These are phyloP conservation scores for Jacana jacana DNA, from an alignment of 2,113 vertebrate genomes.

Conservation along the genomic window DNA sequence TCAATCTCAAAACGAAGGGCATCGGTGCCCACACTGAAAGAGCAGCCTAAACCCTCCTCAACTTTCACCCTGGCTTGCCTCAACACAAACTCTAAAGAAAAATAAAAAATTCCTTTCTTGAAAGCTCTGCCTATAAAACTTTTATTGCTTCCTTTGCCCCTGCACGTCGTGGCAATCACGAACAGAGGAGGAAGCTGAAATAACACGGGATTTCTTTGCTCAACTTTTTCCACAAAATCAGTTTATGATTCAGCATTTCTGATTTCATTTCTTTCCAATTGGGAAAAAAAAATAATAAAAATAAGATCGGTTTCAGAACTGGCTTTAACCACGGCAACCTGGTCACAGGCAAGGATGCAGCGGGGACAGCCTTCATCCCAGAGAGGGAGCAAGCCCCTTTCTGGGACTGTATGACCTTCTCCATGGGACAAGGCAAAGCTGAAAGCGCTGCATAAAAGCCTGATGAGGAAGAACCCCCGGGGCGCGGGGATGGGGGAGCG, in stretches of 20 bases:
- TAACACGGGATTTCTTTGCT: background rate
- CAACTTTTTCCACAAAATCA: background rate
- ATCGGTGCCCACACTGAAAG: background rate
- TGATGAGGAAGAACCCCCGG: background rate
- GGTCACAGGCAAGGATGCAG: background rate
- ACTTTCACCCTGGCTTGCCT: background rate
- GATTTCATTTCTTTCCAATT: background rate
- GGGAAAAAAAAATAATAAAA: background rate
- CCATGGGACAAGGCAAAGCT: background rate
- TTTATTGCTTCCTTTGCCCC: slow-evolving; percentile 60
- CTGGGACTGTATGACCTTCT: background rate
- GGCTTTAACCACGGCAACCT: accelerated
- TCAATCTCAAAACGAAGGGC: background rate
- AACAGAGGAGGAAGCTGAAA: background rate
- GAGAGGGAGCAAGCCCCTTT: too few relatives aligned
- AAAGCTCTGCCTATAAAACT: slow-evolving; percentile 37
- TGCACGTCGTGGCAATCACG: background rate
- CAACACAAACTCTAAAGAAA: background rate
- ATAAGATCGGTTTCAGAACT: background rate
- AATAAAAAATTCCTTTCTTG: background rate
- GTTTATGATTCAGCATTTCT: background rate
- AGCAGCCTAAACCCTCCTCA: background rate
- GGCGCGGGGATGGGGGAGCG: background rate
- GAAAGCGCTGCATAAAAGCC: background rate
- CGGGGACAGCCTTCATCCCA: background rate